Base-by-base conservation (phyloP, 2,797 vertebrate species). In the Pempheris klunzingeri region DNA sequence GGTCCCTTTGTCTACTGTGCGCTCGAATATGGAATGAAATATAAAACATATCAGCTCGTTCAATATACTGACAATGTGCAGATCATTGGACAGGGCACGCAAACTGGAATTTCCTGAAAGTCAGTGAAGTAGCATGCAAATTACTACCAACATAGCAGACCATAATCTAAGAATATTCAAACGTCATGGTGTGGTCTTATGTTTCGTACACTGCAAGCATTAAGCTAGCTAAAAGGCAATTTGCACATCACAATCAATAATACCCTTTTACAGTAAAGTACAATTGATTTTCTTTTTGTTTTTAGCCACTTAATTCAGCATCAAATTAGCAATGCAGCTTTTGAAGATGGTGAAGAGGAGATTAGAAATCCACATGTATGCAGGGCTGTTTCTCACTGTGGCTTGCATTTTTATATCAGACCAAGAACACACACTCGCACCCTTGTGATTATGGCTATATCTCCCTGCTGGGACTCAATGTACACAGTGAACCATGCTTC, bases 1-100 rank as follows among this genome's bases (percentile, higher is more conserved):
- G 83, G 71, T 83, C 80, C 84, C 85, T 89, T 88, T 90, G 87
- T 91, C 88, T 85, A 74, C 84, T 74, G 77, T 81, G 75, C 41
- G 13, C 53, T 75, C 44, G 78, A 82, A 91, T 78, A 46, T 73
- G 57, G 24, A 66, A 64, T 38, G 44, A 75, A 78, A 85, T 75
- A 84, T 34, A 53, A 76, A 78, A 78, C 62, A 67, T 44, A 88
- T 58, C 49, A 34, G 28, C 32, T 60, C 15, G 26, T 64, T 38
- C 44, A 18, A 61, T 70, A 63, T 38, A 36, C 50, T 34, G 55
- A 28, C 54, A 26, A 20, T 20, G 39, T 39, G 46, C 34, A 1
- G 55, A 49, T 62, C 15, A 22, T 55, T 6, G 64, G 41, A 24
- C 43, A 55, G 14, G 15, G 2, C 22, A 38, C 12, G 4, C 8